phyloP scores from a whole-genome alignment of 1,140 invertebrate genomes.

The Cepaea nemoralis region DNA sequence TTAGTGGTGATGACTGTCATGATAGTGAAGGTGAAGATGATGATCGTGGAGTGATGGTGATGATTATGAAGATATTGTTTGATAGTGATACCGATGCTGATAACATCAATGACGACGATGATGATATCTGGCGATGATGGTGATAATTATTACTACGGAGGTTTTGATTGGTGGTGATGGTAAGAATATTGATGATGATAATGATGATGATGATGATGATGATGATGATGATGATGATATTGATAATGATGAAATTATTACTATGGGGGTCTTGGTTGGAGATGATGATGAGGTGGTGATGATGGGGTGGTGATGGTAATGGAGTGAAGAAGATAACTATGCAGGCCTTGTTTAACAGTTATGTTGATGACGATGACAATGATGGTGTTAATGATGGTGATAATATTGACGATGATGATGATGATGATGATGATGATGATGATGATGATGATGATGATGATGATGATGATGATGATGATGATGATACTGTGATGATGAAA shows the following conservation, averaged over 20 bases:
- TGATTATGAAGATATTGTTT: too few relatives aligned
- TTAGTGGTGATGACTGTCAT: background rate
- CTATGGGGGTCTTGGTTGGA: background rate
- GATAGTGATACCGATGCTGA: too few relatives aligned
- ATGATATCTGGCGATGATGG: background rate
- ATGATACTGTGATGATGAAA: too few relatives aligned
- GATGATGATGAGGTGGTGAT: too few relatives aligned
- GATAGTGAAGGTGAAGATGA: background rate
- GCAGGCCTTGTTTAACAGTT: too few relatives aligned
- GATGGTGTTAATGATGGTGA: background rate
- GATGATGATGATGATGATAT: too few relatives aligned
- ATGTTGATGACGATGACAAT: too few relatives aligned
- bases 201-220: slow-evolving; percentile 3
- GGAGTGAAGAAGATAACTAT: too few relatives aligned
- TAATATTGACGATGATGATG: background rate
- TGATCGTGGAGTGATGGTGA: background rate
- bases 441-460: background rate
- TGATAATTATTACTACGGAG: background rate
- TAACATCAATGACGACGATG: too few relatives aligned
- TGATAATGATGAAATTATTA: too few relatives aligned
- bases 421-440: slow-evolving; percentile 9
- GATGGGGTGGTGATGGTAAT: background rate
- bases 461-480: background rate
- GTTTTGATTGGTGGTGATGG: background rate
- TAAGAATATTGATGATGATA: background rate